These are phyloP conservation scores for Mandrillus leucophaeus DNA, from an alignment of 2,113 vertebrate genomes.

Conservation along the genomic window DNA sequence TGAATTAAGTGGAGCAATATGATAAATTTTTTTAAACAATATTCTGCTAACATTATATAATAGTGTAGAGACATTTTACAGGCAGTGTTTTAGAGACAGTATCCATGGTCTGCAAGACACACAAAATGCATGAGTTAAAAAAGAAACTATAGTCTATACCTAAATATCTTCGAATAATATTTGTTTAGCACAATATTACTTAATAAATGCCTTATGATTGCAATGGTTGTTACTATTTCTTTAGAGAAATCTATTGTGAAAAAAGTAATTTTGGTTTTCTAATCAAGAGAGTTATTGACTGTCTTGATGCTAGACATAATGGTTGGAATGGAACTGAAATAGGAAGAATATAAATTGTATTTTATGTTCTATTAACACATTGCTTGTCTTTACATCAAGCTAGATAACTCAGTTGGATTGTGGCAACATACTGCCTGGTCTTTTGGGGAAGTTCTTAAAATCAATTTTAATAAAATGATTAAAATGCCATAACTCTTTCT, in stretches of 20 bases:
- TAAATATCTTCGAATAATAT: background rate
- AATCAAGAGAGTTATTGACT: background rate
- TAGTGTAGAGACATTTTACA: conserved; percentile 34
- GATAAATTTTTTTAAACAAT: background rate
- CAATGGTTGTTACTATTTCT: background rate
- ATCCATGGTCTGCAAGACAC: background rate
- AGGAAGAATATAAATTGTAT: background rate
- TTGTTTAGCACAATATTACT: background rate
- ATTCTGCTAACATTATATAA: conserved; percentile 20
- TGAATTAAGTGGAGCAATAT: background rate
- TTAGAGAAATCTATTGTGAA: background rate
- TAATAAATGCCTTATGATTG: background rate
- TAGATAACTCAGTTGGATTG: background rate
- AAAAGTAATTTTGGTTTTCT: background rate
- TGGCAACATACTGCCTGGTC: background rate
- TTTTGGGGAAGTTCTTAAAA: background rate
- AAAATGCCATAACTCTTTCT: background rate
- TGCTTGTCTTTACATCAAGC: background rate
- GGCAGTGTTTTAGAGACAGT: background rate
- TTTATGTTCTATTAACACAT: background rate
- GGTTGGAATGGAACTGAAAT: background rate
- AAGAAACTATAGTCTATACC: background rate
- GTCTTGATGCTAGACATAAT: background rate
- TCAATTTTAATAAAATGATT: background rate
- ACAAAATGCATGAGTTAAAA: background rate